Evolutionary conservation across 2,113 vertebrate species (phyloP).

Genomic region (Cebus imitator): DNA sequence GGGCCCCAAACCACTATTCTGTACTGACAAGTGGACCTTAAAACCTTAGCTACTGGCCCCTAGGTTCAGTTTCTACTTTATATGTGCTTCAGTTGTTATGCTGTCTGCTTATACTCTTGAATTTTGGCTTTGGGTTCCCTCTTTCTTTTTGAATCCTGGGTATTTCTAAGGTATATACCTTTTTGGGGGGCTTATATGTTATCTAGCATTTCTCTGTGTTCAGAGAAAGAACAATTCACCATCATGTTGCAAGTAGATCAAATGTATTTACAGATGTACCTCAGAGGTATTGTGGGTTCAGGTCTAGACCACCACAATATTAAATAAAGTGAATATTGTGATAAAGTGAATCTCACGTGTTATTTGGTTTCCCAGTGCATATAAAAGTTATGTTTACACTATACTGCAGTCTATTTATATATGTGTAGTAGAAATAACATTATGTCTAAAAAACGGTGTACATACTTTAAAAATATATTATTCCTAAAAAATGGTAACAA

Average conservation of each 20-base stretch:
- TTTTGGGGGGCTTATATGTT: conserved; percentile 7
- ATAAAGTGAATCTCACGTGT: not conserved
- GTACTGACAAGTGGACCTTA: not conserved
- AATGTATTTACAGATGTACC: not conserved
- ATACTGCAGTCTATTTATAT: not conserved
- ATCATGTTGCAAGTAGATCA: conserved; percentile 40
- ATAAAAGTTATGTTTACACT: not conserved
- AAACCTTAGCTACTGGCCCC: not conserved
- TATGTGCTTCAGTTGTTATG: not conserved
- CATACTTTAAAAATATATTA: not conserved
- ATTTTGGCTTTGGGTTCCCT: not conserved
- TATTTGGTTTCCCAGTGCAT: not conserved
- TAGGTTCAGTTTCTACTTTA: not conserved
- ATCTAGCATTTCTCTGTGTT: not conserved
- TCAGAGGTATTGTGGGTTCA: not conserved
- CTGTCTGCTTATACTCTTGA: not conserved
- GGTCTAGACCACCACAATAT: not conserved
- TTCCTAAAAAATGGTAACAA: not conserved
- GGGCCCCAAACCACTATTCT: not conserved
- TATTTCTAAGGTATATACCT: conserved; percentile 17
- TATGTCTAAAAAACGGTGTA: not conserved
- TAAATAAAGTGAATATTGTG: not conserved
- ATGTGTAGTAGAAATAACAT: not conserved
- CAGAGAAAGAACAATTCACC: not conserved
- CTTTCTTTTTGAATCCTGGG: not conserved